phyloP scores from a whole-genome alignment of 2,113 vertebrate species.

The Abramis brama region DNA sequence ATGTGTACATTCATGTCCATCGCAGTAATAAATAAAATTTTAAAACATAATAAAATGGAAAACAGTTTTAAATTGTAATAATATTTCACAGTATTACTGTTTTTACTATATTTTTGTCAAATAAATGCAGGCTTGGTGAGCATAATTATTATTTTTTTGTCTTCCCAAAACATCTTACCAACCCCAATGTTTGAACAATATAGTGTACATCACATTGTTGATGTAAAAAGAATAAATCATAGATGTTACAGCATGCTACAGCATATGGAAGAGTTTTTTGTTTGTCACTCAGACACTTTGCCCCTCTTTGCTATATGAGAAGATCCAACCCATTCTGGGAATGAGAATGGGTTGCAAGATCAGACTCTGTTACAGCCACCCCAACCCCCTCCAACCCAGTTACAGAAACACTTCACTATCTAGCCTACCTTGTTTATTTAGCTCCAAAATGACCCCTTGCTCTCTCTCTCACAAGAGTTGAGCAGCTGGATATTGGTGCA shows the following conservation, averaged over 20 bases:
- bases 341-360: background rate
- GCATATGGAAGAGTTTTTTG: constrained; percentile 17
- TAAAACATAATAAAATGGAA: background rate
- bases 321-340: background rate
- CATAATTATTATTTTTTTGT: background rate
- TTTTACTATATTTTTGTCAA: background rate
- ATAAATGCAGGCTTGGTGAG: background rate
- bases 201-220: background rate
- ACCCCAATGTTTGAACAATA: background rate
- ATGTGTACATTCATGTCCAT: background rate
- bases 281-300: constrained; percentile 25
- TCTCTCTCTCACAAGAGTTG: constrained; percentile 28
- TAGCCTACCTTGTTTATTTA: constrained; percentile 49
- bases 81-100: background rate
- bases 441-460: constrained; percentile 52
- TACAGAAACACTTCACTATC: constrained; percentile 48
- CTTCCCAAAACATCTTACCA: background rate
- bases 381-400: constrained; percentile 49
- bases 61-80: background rate
- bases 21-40: background rate
- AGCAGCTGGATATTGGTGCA: constrained; percentile 51
- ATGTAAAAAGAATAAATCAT: background rate
- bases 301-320: constrained; percentile 11
- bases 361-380: constrained; percentile 3
- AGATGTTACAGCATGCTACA: background rate